Conservation (phyloP, 2,113 vertebrate genomes). For the Ia io region DNA sequence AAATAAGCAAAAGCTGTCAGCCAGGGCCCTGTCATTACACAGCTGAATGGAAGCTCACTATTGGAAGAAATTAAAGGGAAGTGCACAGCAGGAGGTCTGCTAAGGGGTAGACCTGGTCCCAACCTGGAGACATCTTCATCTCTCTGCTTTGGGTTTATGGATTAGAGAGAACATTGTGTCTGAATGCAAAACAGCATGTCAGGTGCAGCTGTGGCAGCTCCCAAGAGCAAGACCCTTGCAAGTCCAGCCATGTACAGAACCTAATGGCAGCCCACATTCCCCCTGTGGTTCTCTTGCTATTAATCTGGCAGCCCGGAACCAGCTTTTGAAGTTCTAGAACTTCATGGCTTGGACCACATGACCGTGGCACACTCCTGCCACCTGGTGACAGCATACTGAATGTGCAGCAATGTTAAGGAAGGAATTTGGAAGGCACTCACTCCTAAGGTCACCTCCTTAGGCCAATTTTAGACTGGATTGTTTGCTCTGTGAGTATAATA, state of each 20-base stretch:
- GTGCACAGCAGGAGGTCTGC: not conserved
- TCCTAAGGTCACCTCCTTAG: not conserved
- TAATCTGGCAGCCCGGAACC: not conserved
- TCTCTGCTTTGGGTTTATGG: not conserved
- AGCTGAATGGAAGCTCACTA: not conserved
- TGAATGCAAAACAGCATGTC: not conserved
- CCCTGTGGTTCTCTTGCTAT: not conserved
- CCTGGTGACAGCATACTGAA: conserved; percentile 47
- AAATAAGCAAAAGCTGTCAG: not conserved
- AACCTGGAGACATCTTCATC: not conserved
- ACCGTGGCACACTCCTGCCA: conserved; percentile 64
- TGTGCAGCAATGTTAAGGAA: not conserved
- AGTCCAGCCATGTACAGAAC: not conserved
- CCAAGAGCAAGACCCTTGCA: not conserved
- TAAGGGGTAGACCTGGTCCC: not conserved
- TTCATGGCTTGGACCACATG: conserved; percentile 37
- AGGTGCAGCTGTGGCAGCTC: not conserved
- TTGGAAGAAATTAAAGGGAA: not conserved
- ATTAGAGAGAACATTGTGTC: not conserved
- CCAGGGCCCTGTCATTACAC: not conserved
- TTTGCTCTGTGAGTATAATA: conserved; percentile 3
- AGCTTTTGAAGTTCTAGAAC: conserved; percentile 20
- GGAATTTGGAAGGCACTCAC: not conserved
- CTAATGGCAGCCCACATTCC: not conserved
- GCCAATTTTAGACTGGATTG: not conserved